phyloP scores from a whole-genome alignment of 2,113 vertebrate species.

The Alligator mississippiensis region DNA sequence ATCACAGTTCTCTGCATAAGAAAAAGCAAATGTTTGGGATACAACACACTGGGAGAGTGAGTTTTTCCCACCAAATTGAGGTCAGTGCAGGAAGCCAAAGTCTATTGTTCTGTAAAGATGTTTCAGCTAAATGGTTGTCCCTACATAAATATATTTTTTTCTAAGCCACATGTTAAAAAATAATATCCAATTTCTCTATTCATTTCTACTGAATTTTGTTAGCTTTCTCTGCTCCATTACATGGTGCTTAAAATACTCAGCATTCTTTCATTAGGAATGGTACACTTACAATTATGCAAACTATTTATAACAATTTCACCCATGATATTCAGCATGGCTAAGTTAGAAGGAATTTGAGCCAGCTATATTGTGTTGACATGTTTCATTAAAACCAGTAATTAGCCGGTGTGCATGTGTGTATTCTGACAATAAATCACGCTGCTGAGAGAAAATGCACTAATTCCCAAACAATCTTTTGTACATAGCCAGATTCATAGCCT shows the following conservation, averaged over 20 bases:
- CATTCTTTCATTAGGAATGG: conserved; percentile 39
- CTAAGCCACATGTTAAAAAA: conserved; percentile 40
- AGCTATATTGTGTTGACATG: conserved; percentile 27
- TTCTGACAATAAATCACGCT: neutral
- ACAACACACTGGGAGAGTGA: neutral
- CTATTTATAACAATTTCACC: conserved; percentile 32
- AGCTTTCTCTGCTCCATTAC: conserved; percentile 1
- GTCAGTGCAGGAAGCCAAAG: neutral
- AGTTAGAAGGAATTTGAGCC: conserved; percentile 50
- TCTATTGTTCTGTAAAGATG: conserved; percentile 18
- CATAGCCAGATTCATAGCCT: neutral
- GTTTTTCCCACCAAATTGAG: neutral
- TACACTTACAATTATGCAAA: conserved; percentile 17
- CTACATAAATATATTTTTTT: conserved; percentile 60
- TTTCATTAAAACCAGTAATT: conserved; percentile 51
- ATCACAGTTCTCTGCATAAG: neutral
- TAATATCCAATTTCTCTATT: conserved; percentile 40
- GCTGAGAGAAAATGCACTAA: neutral
- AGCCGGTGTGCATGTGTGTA: neutral
- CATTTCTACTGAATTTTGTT: conserved; percentile 22
- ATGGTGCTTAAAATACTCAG: conserved; percentile 20
- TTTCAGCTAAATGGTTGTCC: conserved; percentile 38
- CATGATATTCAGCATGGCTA: neutral
- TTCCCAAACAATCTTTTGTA: neutral
- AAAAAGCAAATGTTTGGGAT: neutral